Evolutionary conservation across 2,797 vertebrate genomes (phyloP).

Genomic region (Sebastes dallii): DNA sequence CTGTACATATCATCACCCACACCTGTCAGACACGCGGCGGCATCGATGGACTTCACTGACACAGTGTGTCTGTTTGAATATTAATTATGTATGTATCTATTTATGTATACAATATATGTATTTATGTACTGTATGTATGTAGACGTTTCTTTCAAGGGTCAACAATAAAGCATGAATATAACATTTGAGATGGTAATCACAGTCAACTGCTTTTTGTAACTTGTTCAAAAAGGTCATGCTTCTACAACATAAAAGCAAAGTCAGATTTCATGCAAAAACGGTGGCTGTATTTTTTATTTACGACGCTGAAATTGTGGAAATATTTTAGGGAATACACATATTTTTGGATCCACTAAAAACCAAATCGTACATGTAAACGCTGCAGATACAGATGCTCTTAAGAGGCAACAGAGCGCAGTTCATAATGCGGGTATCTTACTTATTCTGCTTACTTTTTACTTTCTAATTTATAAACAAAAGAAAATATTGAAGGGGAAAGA

Average conservation of each 20-base stretch:
- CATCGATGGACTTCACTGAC: conserved; percentile 81
- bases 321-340: background rate
- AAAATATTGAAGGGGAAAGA: background rate
- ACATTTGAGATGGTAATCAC: conserved; percentile 66
- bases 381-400: background rate
- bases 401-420: background rate
- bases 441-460: background rate
- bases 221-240: conserved; percentile 9
- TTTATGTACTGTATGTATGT: conserved; percentile 63
- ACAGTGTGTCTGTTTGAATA: conserved; percentile 79
- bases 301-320: background rate
- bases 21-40: conserved; percentile 62
- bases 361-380: background rate
- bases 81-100: conserved; percentile 70
- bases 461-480: background rate
- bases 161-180: conserved; percentile 85
- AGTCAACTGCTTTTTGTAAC: conserved; percentile 51
- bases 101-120: conserved; percentile 79
- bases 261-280: conserved; percentile 33
- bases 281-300: conserved; percentile 8
- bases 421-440: background rate
- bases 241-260: conserved; percentile 40
- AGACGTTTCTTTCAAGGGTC: conserved; percentile 68
- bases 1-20: conserved; percentile 77
- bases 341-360: background rate